phyloP scores from a whole-genome alignment of 2,113 vertebrate species.

The Sinocyclocheilus rhinocerous region DNA sequence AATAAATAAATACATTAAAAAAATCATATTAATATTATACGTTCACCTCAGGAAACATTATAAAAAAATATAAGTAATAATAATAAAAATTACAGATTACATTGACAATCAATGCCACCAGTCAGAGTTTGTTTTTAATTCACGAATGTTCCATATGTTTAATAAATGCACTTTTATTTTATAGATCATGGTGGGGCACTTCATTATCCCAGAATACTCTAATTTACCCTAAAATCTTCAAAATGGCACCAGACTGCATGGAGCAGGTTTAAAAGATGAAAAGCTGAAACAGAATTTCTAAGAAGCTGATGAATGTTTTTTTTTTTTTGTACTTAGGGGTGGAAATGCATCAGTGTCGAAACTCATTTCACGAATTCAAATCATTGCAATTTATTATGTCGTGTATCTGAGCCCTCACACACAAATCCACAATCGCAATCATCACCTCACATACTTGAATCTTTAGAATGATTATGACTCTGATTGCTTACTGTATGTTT shows the following conservation, averaged over 20 bases:
- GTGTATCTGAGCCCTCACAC: neutral
- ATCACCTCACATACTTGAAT: neutral
- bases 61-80: no score
- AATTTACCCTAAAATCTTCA: neutral
- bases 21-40: no score
- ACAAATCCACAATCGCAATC: neutral
- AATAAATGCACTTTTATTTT: neutral
- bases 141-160: neutral
- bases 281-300: neutral
- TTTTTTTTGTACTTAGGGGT: neutral
- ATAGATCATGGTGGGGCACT: neutral
- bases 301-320: neutral
- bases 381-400: neutral
- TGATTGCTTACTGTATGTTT: neutral
- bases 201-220: neutral
- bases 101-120: no score
- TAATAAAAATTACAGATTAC: no score
- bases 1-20: no score
- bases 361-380: neutral
- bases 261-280: neutral
- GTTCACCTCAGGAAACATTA: no score
- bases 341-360: neutral
- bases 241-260: neutral
- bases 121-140: no score
- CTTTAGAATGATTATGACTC: constrained; percentile 6